Conservation (phyloP, 2,113 vertebrate species). For the rat (Rattus norvegicus) region GRCr8 NC_086022.1:117420001-117420500, state of each 20-base stretch:
- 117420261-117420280: background rate
- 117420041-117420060: background rate
- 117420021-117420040: background rate
- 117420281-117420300: background rate
- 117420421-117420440: background rate
- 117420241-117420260: background rate
- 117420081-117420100: background rate
- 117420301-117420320: background rate
- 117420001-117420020: background rate
- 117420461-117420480: background rate
- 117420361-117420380: background rate
- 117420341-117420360: background rate
- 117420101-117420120: background rate
- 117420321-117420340: background rate
- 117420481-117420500: background rate
- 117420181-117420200: background rate
- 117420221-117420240: background rate
- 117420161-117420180: background rate
- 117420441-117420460: accelerated
- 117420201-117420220: background rate
- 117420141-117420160: background rate
- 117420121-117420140: background rate
- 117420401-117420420: background rate
- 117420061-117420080: background rate
- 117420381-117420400: too few species aligned